Percentiles rank a stretch among this genome's conserved stretches.
These are phyloP conservation scores for Itoplectis maculator DNA, from an alignment of 2,888 invertebrate genomes.

Conservation along the genomic window DNA sequence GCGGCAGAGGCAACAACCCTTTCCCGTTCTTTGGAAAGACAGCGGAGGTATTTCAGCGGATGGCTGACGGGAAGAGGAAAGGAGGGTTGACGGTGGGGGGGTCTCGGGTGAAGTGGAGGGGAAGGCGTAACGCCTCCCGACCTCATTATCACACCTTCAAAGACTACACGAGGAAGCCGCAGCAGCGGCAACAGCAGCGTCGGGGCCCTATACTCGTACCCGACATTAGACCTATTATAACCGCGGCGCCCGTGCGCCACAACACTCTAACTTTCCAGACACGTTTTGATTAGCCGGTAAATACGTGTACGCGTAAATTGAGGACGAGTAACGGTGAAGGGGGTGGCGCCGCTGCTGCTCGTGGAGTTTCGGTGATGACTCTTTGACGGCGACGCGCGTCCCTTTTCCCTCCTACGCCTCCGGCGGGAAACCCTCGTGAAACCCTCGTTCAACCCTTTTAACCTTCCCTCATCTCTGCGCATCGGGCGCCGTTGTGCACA, in stretches of 20 bases:
- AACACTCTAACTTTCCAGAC: constrained; percentile 65
- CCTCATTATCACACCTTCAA: constrained; percentile 59
- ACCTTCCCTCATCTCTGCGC: constrained; percentile 40
- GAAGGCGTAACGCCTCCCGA: neutral
- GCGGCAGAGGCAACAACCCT: neutral
- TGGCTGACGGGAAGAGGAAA: no score
- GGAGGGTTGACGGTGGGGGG: no score
- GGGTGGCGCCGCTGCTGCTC: no score
- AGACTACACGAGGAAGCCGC: neutral
- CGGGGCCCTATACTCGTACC: neutral
- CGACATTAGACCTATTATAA: constrained; percentile 37
- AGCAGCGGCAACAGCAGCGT: neutral
- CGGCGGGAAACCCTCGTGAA: neutral
- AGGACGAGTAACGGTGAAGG: neutral
- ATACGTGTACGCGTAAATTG: constrained; percentile 52
- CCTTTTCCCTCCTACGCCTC: constrained; percentile 22
- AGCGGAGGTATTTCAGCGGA: constrained; percentile 5
- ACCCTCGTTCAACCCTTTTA: constrained; percentile 38
- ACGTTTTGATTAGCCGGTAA: constrained; percentile 59
- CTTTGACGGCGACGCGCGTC: constrained; percentile 44
- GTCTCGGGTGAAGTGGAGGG: neutral
- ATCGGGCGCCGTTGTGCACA: neutral
- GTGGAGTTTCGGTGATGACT: constrained; percentile 44
- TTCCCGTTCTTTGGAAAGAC: neutral
- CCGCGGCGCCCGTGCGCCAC: neutral